Percentiles rank a stretch among this genome's conserved stretches.
Evolutionary conservation across 2,797 vertebrate species (phyloP).

Genomic region (Heterohyrax brucei): DNA sequence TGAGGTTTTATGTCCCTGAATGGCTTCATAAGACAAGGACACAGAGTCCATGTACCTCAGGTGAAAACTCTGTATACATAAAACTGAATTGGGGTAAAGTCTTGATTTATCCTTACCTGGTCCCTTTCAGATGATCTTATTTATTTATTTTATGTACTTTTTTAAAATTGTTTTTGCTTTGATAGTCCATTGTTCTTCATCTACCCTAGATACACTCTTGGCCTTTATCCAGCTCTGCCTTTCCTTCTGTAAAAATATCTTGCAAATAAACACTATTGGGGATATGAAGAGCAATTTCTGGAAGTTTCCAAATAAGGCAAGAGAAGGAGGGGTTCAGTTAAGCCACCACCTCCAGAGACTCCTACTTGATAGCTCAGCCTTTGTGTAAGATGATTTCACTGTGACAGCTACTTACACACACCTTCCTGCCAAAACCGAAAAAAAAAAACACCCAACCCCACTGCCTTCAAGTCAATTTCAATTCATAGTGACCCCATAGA

Average conservation of each 20-base stretch:
- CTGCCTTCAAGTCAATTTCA: no score
- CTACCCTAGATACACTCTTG: not conserved
- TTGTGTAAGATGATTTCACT: not conserved
- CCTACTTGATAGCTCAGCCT: not conserved
- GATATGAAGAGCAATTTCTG: not conserved
- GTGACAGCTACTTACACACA: not conserved
- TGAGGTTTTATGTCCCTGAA: constrained; percentile 45
- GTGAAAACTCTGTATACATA: constrained; percentile 15
- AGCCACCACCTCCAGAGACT: not conserved
- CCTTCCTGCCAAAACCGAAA: not conserved
- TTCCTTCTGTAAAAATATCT: constrained; percentile 46
- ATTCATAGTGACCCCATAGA: no score
- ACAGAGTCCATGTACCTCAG: not conserved
- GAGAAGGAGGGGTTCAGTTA: not conserved
- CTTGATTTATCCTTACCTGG: not conserved
- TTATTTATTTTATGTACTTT: not conserved
- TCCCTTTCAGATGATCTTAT: constrained; percentile 23
- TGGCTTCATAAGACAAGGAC: not conserved
- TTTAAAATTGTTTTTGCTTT: constrained; percentile 7
- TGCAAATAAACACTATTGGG: not conserved
- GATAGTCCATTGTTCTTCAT: constrained; percentile 5
- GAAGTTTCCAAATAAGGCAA: not conserved
- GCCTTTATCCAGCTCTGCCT: constrained; percentile 21
- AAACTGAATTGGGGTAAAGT: constrained; percentile 28
- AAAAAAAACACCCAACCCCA: no score